phyloP scores from a whole-genome alignment of 2,888 invertebrate genomes.

The Melieria crassipennis region DNA sequence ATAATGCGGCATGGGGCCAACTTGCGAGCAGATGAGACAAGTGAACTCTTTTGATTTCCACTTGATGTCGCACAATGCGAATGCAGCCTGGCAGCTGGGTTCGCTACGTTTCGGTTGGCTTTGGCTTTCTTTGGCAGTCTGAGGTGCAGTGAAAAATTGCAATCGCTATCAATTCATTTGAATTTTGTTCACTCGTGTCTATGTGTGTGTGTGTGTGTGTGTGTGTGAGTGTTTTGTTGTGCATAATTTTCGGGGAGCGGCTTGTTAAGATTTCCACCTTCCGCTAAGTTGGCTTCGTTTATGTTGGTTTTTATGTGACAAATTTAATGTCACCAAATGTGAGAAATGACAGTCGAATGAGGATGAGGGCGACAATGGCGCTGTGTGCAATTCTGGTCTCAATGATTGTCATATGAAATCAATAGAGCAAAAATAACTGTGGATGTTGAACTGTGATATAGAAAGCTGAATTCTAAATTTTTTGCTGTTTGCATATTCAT shows the following conservation, averaged over 20 bases:
- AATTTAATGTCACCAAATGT: too few species aligned
- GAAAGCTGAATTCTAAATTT: too few species aligned
- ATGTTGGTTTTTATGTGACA: too few species aligned
- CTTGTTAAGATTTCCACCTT: slow-evolving; percentile 14
- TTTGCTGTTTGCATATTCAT: too few species aligned
- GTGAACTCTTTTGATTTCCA: slow-evolving; percentile 36
- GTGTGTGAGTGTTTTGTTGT: background rate
- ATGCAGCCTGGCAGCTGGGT: background rate
- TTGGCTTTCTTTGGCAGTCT: slow-evolving; percentile 6
- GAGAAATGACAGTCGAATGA: too few species aligned
- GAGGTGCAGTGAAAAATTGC: background rate
- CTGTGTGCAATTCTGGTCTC: too few species aligned
- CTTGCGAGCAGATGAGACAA: slow-evolving; percentile 27
- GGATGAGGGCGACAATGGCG: too few species aligned
- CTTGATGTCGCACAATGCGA: slow-evolving; percentile 29
- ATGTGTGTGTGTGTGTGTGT: background rate
- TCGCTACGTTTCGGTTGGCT: slow-evolving; percentile 13
- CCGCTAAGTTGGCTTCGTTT: background rate
- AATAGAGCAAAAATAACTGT: too few species aligned
- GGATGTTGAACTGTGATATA: too few species aligned
- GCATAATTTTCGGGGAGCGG: slow-evolving; percentile 11
- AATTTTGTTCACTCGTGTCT: background rate
- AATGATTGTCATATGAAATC: too few species aligned
- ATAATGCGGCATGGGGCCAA: background rate
- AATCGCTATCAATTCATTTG: background rate